Evolutionary conservation across 2,888 invertebrate species (phyloP), one percentile per base, ranked within the genome.

Genomic region (Lumbricus terrestris): DNA sequence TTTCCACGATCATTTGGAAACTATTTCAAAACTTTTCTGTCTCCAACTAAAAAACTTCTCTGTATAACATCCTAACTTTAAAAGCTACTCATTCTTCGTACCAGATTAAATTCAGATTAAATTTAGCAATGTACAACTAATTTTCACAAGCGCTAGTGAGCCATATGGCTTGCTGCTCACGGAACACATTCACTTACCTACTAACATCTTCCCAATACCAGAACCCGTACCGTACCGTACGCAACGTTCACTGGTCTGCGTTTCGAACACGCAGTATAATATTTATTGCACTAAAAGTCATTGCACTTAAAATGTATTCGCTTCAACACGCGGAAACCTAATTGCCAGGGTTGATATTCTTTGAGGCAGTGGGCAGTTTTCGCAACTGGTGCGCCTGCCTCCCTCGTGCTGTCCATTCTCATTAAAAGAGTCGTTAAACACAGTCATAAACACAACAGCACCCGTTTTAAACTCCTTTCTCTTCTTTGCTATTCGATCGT

Each of bases 31-130:
- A 69, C n/a, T 29, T n/a, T 16, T 16, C 29, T 69, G n/a, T 3
- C 16, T n/a, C 11, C 69, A n/a, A 69, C 29, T 69, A 1, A 13
- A 69, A 69, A 11, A 11, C 40, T 40, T 6, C 6, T 40, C 40
- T 40, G 15, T 40, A n/a, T n/a, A 69, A n/a, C 69, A 5, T 69
- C 2, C 16, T 0, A 69, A n/a, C n/a, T 69, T 69, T 29, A 16
- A 69, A 54, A 69, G 69, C 69, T n/a, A 16, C 69, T n/a, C n/a
- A 16, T 6, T n/a, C 69, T 6, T n/a, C 16, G n/a, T 1, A 0
- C 69, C 69, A 69, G 69, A 69, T n/a, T 69, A 69, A 69, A n/a
- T 69, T n/a, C 69, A 69, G 69, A 69, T n/a, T 69, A 69, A 69
- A n/a, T 69, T n/a, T n/a, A 69, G 8, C 69, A n/a, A 29, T 54